Percentiles rank a stretch among this genome's conserved stretches.
Evolutionary conservation across 2,797 vertebrate genomes (phyloP).

Genomic region (Falco peregrinus): DNA sequence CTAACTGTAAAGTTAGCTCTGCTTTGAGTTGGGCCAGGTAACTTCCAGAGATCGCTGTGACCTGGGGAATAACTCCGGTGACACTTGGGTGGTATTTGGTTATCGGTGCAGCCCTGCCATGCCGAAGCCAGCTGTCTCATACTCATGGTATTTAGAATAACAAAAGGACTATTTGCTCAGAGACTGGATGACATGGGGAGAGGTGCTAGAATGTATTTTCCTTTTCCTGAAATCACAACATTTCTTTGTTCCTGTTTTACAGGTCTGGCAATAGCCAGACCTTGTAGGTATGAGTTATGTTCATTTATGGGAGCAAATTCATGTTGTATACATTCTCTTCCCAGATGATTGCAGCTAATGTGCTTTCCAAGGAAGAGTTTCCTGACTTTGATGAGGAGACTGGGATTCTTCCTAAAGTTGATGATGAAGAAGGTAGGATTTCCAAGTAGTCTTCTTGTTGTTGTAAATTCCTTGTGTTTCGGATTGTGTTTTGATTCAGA

Average conservation of each 20-base stretch:
- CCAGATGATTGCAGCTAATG: slow-evolving; percentile 99
- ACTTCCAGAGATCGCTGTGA: not conserved
- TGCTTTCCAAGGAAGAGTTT: slow-evolving; percentile 97
- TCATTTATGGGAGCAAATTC: not conserved
- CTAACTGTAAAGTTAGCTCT: not conserved
- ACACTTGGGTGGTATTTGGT: not conserved
- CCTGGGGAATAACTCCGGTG: not conserved
- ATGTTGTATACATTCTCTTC: not conserved
- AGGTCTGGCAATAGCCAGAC: not conserved
- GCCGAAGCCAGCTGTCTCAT: not conserved
- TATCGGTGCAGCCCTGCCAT: not conserved
- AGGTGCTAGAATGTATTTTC: not conserved
- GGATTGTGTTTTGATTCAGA: not conserved
- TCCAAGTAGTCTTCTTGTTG: not conserved
- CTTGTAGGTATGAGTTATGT: not conserved
- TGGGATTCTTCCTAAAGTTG: slow-evolving; percentile 96
- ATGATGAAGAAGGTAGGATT: slow-evolving; percentile 93
- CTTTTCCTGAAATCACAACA: not conserved
- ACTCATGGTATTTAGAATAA: not conserved
- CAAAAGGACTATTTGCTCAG: not conserved
- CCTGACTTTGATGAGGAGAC: slow-evolving; percentile 99
- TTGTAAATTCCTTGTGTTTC: not conserved
- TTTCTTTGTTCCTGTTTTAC: not conserved
- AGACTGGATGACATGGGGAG: not conserved
- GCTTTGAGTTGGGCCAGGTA: not conserved